Conservation (phyloP, 2,888 invertebrate species). For the Ceramica pisi region DNA sequence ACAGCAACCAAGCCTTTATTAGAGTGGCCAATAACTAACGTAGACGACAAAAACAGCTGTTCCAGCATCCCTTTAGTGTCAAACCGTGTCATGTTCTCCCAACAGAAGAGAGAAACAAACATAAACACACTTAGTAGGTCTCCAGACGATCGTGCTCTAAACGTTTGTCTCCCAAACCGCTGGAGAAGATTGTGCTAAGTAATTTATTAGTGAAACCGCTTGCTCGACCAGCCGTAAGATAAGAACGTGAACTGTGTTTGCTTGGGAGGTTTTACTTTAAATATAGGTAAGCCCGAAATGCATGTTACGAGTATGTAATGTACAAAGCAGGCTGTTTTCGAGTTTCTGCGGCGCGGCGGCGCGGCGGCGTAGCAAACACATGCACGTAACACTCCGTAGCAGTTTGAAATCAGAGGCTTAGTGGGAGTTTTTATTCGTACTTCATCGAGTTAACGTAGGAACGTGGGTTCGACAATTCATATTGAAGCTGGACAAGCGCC, state of each 20-base stretch:
- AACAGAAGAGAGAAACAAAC: constrained; percentile 23
- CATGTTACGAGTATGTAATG: background rate
- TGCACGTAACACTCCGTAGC: no score
- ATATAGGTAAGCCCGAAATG: constrained; percentile 7
- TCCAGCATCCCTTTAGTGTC: constrained; percentile 18
- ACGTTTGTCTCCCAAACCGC: constrained; percentile 30
- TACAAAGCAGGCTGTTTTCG: background rate
- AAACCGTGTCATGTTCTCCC: constrained; percentile 13
- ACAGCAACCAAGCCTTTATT: background rate
- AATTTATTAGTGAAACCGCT: constrained; percentile 55
- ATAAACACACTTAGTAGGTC: constrained; percentile 22
- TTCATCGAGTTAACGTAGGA: no score
- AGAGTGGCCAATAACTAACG: constrained; percentile 9
- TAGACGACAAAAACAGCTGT: constrained; percentile 6
- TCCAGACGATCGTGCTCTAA: constrained; percentile 28
- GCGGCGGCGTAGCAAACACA: background rate
- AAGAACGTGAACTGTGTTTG: constrained; percentile 58
- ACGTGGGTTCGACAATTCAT: no score
- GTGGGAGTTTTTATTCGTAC: no score
- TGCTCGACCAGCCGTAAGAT: constrained; percentile 45
- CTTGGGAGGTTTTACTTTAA: constrained; percentile 41
- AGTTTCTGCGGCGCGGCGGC: background rate
- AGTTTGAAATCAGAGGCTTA: no score
- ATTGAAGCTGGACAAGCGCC: no score
- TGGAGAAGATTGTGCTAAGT: constrained; percentile 54